phyloP scores from a whole-genome alignment of 2,113 vertebrate genomes.

The Rostratula benghalensis region DNA sequence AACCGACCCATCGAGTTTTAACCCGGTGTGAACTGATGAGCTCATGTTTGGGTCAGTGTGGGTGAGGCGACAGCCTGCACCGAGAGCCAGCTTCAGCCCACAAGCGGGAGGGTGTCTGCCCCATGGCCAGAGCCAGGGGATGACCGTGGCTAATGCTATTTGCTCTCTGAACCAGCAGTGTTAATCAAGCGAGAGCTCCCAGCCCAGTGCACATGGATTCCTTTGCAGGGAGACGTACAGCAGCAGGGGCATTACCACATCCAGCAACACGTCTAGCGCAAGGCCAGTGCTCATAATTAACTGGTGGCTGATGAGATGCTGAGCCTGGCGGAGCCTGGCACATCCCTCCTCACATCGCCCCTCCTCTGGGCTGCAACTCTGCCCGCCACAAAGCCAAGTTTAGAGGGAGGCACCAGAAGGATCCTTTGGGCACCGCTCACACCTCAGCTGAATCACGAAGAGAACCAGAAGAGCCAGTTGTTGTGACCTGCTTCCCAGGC shows the following conservation, averaged over 20 bases:
- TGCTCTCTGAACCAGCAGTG: not conserved
- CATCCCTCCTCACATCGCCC: not conserved
- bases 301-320: not conserved
- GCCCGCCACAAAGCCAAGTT: not conserved
- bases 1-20: not conserved
- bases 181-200: not conserved
- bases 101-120: not conserved
- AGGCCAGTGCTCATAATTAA: not conserved
- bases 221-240: not conserved
- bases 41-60: not conserved
- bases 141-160: not conserved
- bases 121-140: not conserved
- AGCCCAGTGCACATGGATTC: not conserved
- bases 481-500: constrained; percentile 52
- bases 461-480: constrained; percentile 54
- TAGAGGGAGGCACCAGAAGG: not conserved
- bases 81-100: not conserved
- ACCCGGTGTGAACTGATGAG: not conserved
- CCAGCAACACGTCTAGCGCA: not conserved
- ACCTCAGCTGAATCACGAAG: constrained; percentile 46
- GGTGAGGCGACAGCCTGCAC: not conserved
- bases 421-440: constrained; percentile 27
- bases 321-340: not conserved
- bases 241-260: not conserved
- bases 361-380: not conserved